Conservation (phyloP, 2,113 vertebrate genomes). For the Melanostigma gelatinosum region DNA sequence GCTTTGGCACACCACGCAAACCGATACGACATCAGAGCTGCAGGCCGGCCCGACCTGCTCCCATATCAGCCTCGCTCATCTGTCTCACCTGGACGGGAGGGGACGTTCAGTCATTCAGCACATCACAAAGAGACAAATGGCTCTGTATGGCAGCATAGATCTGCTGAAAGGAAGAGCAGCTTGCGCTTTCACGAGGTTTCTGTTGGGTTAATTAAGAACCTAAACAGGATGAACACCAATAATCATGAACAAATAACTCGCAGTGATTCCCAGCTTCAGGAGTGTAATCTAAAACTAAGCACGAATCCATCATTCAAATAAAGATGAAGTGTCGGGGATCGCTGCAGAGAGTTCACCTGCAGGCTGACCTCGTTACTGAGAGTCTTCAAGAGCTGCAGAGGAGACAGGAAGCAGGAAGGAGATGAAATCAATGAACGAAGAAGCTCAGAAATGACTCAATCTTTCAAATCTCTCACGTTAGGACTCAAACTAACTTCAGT, state of each 20-base stretch:
- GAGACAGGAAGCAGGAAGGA: background rate
- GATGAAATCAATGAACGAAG: slow-evolving; percentile 3
- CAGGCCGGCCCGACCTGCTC: slow-evolving; percentile 39
- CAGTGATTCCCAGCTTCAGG: background rate
- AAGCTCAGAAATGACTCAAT: background rate
- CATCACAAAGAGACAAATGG: background rate
- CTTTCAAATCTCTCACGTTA: background rate
- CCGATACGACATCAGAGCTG: slow-evolving; percentile 31
- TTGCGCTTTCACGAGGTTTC: background rate
- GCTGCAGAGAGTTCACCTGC: slow-evolving; percentile 41
- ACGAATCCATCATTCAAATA: slow-evolving; percentile 28
- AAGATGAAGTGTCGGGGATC: slow-evolving; percentile 9
- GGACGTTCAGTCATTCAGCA: background rate
- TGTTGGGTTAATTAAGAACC: too few species aligned
- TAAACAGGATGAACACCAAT: background rate
- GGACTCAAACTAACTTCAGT: background rate
- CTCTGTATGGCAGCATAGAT: background rate
- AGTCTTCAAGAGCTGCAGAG: slow-evolving; percentile 2
- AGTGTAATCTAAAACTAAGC: background rate
- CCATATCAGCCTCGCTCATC: slow-evolving; percentile 40
- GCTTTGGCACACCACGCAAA: slow-evolving; percentile 25
- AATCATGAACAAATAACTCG: background rate
- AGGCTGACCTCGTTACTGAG: slow-evolving; percentile 6
- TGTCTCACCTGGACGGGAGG: background rate
- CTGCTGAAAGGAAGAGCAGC: background rate